Conservation (phyloP, 1,140 invertebrate species). For the Paracyclopina nana region DNA sequence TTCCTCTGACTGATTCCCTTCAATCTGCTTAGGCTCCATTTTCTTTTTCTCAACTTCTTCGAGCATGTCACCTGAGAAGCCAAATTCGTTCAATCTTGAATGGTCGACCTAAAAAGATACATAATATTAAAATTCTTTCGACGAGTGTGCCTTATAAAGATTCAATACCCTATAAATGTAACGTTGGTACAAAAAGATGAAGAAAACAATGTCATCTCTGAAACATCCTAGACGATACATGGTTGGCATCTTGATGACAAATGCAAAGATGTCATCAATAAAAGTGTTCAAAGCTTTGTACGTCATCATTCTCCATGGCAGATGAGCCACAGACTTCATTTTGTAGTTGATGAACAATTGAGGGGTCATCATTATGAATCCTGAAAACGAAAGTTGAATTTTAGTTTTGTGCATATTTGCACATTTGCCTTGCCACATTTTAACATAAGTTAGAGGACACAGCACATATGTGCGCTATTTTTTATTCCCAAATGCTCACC, state of each 20-base stretch:
- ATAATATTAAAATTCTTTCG: not conserved
- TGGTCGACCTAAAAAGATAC: conserved; percentile 36
- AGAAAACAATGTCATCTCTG: conserved; percentile 84
- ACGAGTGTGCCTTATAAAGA: not conserved
- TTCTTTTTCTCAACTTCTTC: conserved; percentile 19
- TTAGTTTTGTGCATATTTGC: too few species aligned
- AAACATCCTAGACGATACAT: conserved; percentile 87
- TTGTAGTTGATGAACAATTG: conserved; percentile 99
- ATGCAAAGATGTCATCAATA: conserved; percentile 98
- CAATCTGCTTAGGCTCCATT: conserved; percentile 3
- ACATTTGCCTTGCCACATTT: too few species aligned
- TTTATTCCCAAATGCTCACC: conserved; percentile 32
- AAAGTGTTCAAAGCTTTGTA: conserved; percentile 99
- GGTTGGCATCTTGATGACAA: conserved; percentile 98
- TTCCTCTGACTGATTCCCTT: not conserved
- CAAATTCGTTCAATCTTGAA: conserved; percentile 87
- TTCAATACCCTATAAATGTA: conserved; percentile 76
- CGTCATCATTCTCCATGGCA: conserved; percentile 98
- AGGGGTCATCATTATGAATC: conserved; percentile 99
- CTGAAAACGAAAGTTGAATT: conserved; percentile 30
- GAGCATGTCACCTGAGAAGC: conserved; percentile 38
- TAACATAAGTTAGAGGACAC: too few species aligned
- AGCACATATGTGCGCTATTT: not conserved
- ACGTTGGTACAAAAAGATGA: conserved; percentile 93
- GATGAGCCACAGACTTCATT: conserved; percentile 91